Percentiles rank a stretch among this genome's conserved stretches.
phyloP scores from a whole-genome alignment of 2,888 invertebrate species.

The Cheiracanthium punctorium region DNA sequence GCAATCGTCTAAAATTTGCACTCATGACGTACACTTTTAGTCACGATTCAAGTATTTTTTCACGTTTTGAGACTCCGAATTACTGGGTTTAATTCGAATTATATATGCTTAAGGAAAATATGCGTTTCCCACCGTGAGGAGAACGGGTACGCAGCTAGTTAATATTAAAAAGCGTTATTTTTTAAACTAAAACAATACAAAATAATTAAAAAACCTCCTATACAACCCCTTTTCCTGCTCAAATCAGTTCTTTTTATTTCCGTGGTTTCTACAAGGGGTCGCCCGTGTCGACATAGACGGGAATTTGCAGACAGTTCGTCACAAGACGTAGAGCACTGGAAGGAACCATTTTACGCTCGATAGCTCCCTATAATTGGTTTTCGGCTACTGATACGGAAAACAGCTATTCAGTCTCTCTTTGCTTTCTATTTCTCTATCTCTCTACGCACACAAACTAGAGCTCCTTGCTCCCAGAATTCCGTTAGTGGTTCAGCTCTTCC shows the following conservation, averaged over 20 bases:
- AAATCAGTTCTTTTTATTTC: conserved; percentile 51
- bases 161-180: too few species aligned
- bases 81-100: too few species aligned
- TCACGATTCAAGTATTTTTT: too few species aligned
- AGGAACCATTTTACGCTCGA: conserved; percentile 61
- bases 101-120: too few species aligned
- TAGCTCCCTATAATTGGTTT: conserved; percentile 69
- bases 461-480: background rate
- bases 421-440: background rate
- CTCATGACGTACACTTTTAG: too few species aligned
- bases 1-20: too few species aligned
- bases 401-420: conserved; percentile 25
- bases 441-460: background rate
- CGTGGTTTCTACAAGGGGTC: conserved; percentile 62
- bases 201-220: too few species aligned
- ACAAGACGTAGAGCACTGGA: conserved; percentile 43
- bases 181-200: too few species aligned
- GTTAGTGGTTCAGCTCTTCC: background rate
- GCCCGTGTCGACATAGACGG: conserved; percentile 59
- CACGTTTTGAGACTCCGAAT: too few species aligned
- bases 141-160: too few species aligned
- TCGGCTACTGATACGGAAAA: conserved; percentile 63
- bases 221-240: background rate
- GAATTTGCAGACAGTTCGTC: conserved; percentile 69
- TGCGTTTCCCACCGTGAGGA: too few species aligned